Conservation (phyloP, 1,140 invertebrate genomes). For the Cherax destructor region DNA sequence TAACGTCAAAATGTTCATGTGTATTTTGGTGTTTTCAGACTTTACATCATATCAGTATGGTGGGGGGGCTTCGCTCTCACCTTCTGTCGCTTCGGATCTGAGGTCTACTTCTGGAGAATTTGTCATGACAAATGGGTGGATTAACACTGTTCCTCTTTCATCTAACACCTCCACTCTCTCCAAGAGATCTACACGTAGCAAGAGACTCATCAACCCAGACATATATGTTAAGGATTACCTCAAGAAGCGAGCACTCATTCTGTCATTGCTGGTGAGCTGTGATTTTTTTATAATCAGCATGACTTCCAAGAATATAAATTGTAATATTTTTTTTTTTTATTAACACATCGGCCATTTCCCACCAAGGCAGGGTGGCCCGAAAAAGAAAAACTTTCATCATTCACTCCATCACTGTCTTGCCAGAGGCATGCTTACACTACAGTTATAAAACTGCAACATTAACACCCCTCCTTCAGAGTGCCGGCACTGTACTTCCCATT, state of each 20-base stretch:
- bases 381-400: too few species aligned
- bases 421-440: too few species aligned
- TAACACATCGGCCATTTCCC: too few species aligned
- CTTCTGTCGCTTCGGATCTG: conserved; percentile 57
- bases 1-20: not conserved
- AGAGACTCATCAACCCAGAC: conserved; percentile 82
- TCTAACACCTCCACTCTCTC: conserved; percentile 82
- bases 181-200: conserved; percentile 82
- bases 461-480: too few species aligned
- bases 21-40: conserved; percentile 37
- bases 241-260: conserved; percentile 94
- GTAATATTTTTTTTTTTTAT: too few species aligned
- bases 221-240: conserved; percentile 95
- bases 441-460: too few species aligned
- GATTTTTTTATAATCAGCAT: too few species aligned
- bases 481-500: too few species aligned
- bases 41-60: conserved; percentile 63
- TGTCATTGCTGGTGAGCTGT: conserved; percentile 84
- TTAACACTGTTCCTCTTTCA: conserved; percentile 88
- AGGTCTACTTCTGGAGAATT: conserved; percentile 70
- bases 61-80: conserved; percentile 68
- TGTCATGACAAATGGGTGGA: conserved; percentile 83
- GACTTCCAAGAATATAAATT: too few species aligned
- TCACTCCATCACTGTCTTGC: too few species aligned
- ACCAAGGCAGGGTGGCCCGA: too few species aligned